Percentiles rank a stretch among this genome's conserved stretches.
phyloP scores from a whole-genome alignment of 2,113 vertebrate species.

The Progne subis region DNA sequence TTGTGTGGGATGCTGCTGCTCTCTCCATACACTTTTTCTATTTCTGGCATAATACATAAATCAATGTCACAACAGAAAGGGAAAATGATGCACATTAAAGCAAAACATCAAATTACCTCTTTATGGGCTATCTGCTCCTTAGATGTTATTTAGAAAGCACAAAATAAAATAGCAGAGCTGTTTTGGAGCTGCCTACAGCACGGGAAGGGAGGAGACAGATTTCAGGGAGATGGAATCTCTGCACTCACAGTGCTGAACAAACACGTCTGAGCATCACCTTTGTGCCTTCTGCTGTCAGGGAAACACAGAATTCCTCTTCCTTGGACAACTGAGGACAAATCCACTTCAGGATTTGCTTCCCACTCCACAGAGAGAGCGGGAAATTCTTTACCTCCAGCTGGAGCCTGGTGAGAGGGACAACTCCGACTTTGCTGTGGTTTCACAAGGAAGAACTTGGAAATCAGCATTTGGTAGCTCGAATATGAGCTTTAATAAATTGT shows the following conservation, averaged over 20 bases:
- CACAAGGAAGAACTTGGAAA: background rate
- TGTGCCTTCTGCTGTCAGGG: background rate
- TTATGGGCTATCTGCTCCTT: background rate
- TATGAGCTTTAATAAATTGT: background rate
- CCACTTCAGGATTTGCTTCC: background rate
- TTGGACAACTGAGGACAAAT: background rate
- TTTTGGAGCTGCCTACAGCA: background rate
- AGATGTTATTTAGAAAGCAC: background rate
- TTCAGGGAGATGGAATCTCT: background rate
- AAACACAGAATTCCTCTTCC: background rate
- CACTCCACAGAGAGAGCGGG: background rate
- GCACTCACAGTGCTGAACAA: background rate
- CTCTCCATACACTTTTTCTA: background rate
- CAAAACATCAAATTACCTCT: background rate
- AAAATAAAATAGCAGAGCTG: background rate
- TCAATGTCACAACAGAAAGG: background rate
- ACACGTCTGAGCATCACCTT: background rate
- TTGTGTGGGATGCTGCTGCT: background rate
- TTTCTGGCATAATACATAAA: background rate
- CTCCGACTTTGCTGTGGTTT: background rate
- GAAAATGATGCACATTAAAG: background rate
- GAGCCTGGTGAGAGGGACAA: background rate
- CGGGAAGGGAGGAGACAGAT: background rate
- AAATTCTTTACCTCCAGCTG: background rate
- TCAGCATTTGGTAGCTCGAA: background rate